phyloP scores from a whole-genome alignment of 2,113 vertebrate species.

The Cynopterus brachyotis region DNA sequence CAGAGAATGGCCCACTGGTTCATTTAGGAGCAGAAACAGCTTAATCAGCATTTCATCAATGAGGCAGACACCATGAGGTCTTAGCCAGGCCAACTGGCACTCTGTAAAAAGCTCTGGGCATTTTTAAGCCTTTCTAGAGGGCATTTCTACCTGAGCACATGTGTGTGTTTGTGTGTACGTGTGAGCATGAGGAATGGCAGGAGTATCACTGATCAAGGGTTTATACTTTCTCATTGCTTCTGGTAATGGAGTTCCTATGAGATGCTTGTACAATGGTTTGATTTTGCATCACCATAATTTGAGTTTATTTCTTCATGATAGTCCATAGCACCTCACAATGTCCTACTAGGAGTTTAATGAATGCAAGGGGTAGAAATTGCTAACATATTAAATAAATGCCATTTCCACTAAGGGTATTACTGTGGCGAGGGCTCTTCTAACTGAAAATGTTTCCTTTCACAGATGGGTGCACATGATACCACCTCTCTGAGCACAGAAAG shows the following conservation, averaged over 20 bases:
- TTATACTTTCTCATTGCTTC: constrained; percentile 24
- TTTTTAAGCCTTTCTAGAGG: neutral
- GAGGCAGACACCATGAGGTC: neutral
- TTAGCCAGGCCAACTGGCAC: neutral
- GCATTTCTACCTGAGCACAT: neutral
- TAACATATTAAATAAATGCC: neutral
- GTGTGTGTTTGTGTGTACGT: neutral
- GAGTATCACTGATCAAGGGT: neutral
- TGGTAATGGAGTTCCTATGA: neutral
- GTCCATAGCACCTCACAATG: neutral
- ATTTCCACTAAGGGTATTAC: neutral
- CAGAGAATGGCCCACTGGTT: constrained; percentile 61
- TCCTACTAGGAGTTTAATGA: neutral
- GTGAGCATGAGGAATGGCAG: neutral
- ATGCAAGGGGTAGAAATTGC: neutral
- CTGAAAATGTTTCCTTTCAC: neutral
- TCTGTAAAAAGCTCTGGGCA: neutral
- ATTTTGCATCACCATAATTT: neutral
- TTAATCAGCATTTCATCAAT: constrained; percentile 57
- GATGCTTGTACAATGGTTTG: neutral
- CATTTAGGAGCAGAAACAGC: constrained; percentile 17
- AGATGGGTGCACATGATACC: neutral
- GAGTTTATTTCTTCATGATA: neutral
- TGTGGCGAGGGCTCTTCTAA: neutral
- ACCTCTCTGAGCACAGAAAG: neutral